Evolutionary conservation across 2,797 vertebrate genomes (phyloP).

Genomic region (Notamacropus eugenii): DNA sequence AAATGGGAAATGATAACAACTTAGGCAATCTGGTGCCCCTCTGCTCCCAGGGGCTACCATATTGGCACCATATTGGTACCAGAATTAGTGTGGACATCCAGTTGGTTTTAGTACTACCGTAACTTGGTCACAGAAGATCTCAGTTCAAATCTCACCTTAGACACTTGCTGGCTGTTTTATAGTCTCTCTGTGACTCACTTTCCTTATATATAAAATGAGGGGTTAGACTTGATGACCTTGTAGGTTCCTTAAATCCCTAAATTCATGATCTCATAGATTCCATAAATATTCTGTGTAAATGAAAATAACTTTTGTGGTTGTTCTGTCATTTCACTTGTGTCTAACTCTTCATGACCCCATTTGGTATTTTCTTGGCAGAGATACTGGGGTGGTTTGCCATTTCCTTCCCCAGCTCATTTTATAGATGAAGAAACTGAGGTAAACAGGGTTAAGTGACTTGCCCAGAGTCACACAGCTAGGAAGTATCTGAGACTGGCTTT

Average conservation of each 20-base stretch:
- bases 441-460: background rate
- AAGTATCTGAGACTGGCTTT: background rate
- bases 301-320: background rate
- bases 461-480: too few relatives aligned
- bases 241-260: background rate
- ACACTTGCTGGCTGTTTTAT: background rate
- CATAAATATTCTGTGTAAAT: background rate
- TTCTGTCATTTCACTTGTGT: background rate
- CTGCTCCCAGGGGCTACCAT: too few relatives aligned
- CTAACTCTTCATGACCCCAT: background rate
- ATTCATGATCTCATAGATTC: background rate
- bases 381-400: background rate
- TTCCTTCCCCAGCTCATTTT: background rate
- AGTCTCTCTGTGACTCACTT: background rate
- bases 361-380: background rate
- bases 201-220: background rate
- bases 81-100: background rate
- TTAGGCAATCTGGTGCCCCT: background rate
- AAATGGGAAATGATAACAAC: background rate
- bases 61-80: background rate
- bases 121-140: background rate
- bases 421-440: too few relatives aligned
- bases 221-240: background rate
- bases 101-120: background rate
- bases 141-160: background rate